Base-by-base conservation (phyloP, 2,113 vertebrate genomes). In the Phaetusa simplex region DNA sequence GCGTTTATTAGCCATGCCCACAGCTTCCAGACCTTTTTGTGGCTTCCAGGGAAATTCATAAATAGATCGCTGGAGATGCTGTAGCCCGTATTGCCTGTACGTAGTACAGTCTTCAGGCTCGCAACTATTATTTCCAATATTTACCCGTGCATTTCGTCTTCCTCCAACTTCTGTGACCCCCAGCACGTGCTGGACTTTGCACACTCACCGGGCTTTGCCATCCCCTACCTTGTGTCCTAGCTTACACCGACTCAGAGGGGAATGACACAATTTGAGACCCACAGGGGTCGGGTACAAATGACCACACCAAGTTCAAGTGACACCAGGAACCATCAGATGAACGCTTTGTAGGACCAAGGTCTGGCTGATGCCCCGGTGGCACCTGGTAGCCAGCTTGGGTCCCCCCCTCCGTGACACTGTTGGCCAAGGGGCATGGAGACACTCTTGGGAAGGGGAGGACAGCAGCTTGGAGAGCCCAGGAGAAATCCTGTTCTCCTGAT, bases 11-110 rank as follows among this genome's bases (percentile, higher is more conserved):
- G 89, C 94, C 50, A 4, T 95, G 58, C 84, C 93, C 85, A 66
- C 74, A 88, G 82, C 93, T 97, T 88, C 86, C 91, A 94, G 85
- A 96, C 53, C 66, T 92, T 95, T 91, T 97, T 86, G 89, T 88
- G 94, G 84, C 91, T 97, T 93, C 62, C 70, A 91, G 67, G 64
- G 87, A 91, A 95, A 83, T 67, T 73, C 62, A 29, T 21, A 50
- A 93, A 62, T 16, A 65, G 81, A 85, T 93, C 4, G 0, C 70
- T 82, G 81, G 53, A 62, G 71, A 93, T 90, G 78, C 67, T 67
- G 40, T 34, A 82, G 73, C 40, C 61, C 0, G 0, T 38, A n/a
- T 14, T 72, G 71, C 50, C 32, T 34, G 17, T 24, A 32, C n/a
- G 1, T 21, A 53, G 34, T 76, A 23, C 40, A 17, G 73, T 53